Conservation (phyloP, 2,888 invertebrate species). For the Monopis laevigella region DNA sequence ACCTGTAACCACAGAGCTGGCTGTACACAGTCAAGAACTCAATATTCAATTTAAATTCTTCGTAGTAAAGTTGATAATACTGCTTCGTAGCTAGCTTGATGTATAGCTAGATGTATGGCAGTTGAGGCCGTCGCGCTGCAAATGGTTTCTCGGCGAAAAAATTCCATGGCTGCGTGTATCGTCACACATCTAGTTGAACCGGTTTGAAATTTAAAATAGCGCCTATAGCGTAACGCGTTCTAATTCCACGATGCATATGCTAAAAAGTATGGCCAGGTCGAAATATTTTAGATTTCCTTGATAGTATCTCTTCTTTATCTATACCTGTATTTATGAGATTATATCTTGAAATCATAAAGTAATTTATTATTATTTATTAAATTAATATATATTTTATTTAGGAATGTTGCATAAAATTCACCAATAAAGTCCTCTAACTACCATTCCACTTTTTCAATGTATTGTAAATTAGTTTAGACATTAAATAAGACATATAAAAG, state of each 20-base stretch:
- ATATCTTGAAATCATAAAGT: no score
- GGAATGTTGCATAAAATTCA: no score
- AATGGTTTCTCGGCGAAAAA: conserved; percentile 30
- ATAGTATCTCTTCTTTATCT: background rate
- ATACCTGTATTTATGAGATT: no score
- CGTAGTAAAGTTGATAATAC: no score
- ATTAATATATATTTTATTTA: no score
- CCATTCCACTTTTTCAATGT: no score
- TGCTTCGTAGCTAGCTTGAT: no score
- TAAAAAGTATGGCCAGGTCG: conserved; percentile 4
- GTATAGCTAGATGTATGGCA: conserved; percentile 5
- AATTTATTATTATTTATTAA: no score
- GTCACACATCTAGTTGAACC: conserved; percentile 36
- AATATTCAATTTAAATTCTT: no score
- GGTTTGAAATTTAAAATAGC: conserved; percentile 37
- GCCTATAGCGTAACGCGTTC: conserved; percentile 10
- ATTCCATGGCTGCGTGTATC: conserved; percentile 38
- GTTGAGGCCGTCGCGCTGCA: conserved; percentile 10
- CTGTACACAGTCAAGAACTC: background rate
- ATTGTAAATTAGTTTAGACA: no score
- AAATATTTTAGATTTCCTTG: background rate
- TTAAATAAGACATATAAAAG: no score
- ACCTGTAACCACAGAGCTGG: background rate
- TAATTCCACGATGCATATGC: conserved; percentile 11
- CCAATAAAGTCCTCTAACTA: no score